These are phyloP conservation scores for Hyles euphorbiae DNA, from an alignment of 1,140 invertebrate genomes.

Conservation along the genomic window DNA sequence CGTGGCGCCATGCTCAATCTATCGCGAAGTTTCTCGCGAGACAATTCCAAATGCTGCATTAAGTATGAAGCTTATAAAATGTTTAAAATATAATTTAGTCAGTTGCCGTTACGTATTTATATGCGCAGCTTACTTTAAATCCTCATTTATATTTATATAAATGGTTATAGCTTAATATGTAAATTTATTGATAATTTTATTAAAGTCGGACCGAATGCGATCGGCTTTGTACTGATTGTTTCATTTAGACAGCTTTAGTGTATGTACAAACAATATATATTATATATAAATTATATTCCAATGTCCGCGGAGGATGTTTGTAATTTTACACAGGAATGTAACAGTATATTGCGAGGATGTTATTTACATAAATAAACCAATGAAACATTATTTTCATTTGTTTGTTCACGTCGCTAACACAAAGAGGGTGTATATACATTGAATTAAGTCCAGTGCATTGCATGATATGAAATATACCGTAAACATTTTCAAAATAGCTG, in stretches of 20 bases:
- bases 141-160: conserved; percentile 49
- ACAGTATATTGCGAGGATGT: conserved; percentile 37
- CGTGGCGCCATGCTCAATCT: not conserved
- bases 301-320: conserved; percentile 34
- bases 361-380: conserved; percentile 51
- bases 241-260: too few relatives aligned
- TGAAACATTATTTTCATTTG: conserved; percentile 29
- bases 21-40: conserved; percentile 7
- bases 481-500: too few relatives aligned
- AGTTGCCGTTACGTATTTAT: too few relatives aligned
- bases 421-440: too few relatives aligned
- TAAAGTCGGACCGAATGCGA: too few relatives aligned
- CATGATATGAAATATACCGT: too few relatives aligned
- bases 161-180: conserved; percentile 42
- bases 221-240: conserved; percentile 7
- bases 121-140: conserved; percentile 15
- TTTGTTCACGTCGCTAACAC: not conserved
- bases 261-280: too few relatives aligned
- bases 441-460: too few relatives aligned
- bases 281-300: not conserved
- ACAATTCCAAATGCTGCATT: too few relatives aligned
- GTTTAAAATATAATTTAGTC: not conserved
- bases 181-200: conserved; percentile 11
- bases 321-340: conserved; percentile 48
- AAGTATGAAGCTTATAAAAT: too few relatives aligned